Percentiles rank a stretch among this genome's conserved stretches.
These are phyloP conservation scores for Melipona bicolor DNA, from an alignment of 2,888 invertebrate species.

Conservation along the genomic window DNA sequence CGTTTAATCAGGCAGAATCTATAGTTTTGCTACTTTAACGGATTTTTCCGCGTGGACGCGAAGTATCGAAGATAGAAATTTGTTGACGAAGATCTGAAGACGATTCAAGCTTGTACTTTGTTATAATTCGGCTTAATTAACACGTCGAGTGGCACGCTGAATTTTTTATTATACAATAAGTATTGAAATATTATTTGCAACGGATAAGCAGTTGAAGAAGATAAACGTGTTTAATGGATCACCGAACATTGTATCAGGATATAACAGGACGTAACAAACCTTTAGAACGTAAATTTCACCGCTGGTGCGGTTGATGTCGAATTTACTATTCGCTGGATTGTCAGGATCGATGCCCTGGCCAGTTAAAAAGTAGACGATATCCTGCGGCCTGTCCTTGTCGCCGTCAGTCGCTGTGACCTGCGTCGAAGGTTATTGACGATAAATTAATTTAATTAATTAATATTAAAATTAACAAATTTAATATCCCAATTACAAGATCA, in stretches of 20 bases:
- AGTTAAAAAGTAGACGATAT: slow-evolving; percentile 97
- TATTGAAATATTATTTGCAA: neutral
- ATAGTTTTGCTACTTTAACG: no score
- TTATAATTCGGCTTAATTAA: no score
- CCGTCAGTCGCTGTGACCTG: slow-evolving; percentile 98
- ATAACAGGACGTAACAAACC: slow-evolving; percentile 84
- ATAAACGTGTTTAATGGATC: no score
- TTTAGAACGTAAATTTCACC: slow-evolving; percentile 98
- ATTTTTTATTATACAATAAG: no score
- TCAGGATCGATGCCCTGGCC: slow-evolving; percentile 98
- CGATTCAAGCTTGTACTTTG: no score
- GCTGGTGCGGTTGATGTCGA: slow-evolving; percentile 97
- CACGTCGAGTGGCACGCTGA: no score
- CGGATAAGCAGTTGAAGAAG: no score
- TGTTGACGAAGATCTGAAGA: no score
- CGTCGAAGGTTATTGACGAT: neutral
- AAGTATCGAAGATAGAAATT: no score
- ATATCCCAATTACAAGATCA: neutral
- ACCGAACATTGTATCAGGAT: no score
- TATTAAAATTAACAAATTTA: neutral
- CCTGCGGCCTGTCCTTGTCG: slow-evolving; percentile 96
- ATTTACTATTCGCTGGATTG: slow-evolving; percentile 97
- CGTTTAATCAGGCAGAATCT: neutral
- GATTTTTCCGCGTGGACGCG: no score
- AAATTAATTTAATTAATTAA: neutral